A percentile compares a stretch with the other conserved stretches of the same genome.
Conservation (phyloP, 2,888 invertebrate genomes). For the Aromia moschata region DNA sequence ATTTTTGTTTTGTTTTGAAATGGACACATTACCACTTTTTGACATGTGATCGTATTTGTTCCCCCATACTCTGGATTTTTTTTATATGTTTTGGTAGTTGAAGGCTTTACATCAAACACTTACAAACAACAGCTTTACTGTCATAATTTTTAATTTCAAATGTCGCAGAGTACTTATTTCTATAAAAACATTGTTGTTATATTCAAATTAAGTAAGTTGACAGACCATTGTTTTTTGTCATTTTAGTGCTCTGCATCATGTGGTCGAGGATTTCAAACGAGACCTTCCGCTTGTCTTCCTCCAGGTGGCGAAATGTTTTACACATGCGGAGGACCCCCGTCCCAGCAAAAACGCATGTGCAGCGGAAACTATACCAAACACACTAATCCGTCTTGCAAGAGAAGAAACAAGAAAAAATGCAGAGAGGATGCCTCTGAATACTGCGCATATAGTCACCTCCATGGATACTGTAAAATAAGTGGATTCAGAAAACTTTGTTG, state of each 20-base stretch:
- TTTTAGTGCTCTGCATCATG: conserved; percentile 72
- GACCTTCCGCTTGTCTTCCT: conserved; percentile 67
- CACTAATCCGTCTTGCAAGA: conserved; percentile 52
- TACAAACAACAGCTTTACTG: too few species aligned
- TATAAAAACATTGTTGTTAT: too few species aligned
- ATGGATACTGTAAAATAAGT: conserved; percentile 54
- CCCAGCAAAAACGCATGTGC: conserved; percentile 66
- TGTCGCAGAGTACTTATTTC: too few species aligned
- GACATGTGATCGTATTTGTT: too few species aligned
- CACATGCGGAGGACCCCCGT: conserved; percentile 67
- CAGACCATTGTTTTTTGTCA: too few species aligned
- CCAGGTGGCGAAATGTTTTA: conserved; percentile 61
- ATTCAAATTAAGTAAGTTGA: too few species aligned
- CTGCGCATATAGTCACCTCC: conserved; percentile 65
- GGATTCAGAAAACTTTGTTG: conserved; percentile 71
- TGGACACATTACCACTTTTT: too few species aligned
- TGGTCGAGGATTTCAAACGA: conserved; percentile 68
- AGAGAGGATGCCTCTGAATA: conserved; percentile 59
- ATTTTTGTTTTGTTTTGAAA: too few species aligned
- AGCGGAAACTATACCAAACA: conserved; percentile 53
- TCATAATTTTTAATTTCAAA: too few species aligned
- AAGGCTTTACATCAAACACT: too few species aligned
- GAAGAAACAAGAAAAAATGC: conserved; percentile 48
- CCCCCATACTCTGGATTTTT: too few species aligned
- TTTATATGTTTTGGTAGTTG: too few species aligned